Evolutionary conservation across 2,888 invertebrate species (phyloP), one percentile per base, ranked within the genome.

Genomic region (Lochmaea crataegi): DNA sequence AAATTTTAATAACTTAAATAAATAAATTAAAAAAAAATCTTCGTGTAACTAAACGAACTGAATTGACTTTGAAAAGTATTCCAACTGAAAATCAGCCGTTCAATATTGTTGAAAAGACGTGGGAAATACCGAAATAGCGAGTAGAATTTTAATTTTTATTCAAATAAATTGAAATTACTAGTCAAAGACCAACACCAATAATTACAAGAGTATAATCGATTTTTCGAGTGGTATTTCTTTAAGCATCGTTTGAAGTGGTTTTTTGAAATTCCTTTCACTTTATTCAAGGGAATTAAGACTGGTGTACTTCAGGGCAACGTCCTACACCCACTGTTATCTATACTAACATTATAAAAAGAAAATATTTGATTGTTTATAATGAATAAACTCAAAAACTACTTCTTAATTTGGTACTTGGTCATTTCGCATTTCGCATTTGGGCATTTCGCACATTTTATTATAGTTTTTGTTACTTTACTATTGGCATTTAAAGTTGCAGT

Each of bases 121-220:
- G 70, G 70, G 70, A 70, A 70, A 70, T 64, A 65, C 70, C 57
- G 41, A 57, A 70, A 53, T 38, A 63, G 64, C 64, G 70, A 57
- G 22, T 45, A 64, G 70, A 70, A 70, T 70, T 70, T 70, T 70
- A 70, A 61, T 64, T 68, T 57, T 70, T 57, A 70, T 70, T 70
- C 64, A 65, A 70, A 70, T 70, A 41, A 26, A 51, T 42, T 56
- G 68, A 68, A 69, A 69, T 69, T 53, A 63, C 63, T 51, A 68
- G 32, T 68, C 58, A 48, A 67, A 64, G 57, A 70, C 64, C 70
- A 70, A 70, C 70, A 22, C 61, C 32, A 65, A 70, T 61, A 70
- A 70, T 70, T 70, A 70, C 7, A 65, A 41, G 18, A 42, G 64
- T 42, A 22, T 70, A 70, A 70, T 70, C 70, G 64, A 65, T 69